These are phyloP conservation scores for Pararge aegeria DNA, from an alignment of 1,140 invertebrate species.

Conservation along the genomic window DNA sequence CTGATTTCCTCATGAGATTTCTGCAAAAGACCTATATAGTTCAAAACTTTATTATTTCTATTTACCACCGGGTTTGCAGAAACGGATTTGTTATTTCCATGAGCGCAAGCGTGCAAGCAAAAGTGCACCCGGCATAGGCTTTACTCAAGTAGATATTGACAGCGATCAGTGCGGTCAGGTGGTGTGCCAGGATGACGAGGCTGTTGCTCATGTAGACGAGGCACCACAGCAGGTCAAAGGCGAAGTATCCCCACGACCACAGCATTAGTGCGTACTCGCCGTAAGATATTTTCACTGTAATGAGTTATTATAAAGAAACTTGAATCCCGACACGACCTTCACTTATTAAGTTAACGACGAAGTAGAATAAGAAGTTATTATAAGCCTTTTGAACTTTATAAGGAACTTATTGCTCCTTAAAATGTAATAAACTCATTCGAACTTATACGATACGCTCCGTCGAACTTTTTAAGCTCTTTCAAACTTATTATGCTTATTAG, in stretches of 20 bases:
- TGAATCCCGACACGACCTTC: too few species aligned
- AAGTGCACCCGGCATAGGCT: conserved; percentile 74
- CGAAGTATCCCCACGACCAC: conserved; percentile 80
- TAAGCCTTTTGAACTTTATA: too few species aligned
- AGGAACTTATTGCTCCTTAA: too few species aligned
- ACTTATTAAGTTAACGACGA: too few species aligned
- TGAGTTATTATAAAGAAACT: too few species aligned
- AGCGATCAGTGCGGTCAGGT: conserved; percentile 71
- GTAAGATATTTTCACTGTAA: conserved; percentile 47
- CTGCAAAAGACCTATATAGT: neutral
- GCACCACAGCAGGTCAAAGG: conserved; percentile 81
- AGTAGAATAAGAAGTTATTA: too few species aligned
- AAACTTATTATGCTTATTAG: too few species aligned
- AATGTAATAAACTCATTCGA: too few species aligned
- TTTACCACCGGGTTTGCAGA: conserved; percentile 80
- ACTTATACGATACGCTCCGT: too few species aligned
- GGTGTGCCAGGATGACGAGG: conserved; percentile 79
- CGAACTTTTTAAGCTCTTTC: too few species aligned
- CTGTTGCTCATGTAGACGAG: conserved; percentile 73
- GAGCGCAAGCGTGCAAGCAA: conserved; percentile 75
- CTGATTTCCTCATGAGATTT: too few species aligned
- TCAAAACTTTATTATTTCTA: neutral
- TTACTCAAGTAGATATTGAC: conserved; percentile 75
- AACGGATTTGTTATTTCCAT: conserved; percentile 82
- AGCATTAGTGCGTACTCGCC: conserved; percentile 60